A percentile compares a stretch with the other conserved stretches of the same genome.
phyloP scores from a whole-genome alignment of 2,888 invertebrate genomes.

The Pseudanteris insignis region DNA sequence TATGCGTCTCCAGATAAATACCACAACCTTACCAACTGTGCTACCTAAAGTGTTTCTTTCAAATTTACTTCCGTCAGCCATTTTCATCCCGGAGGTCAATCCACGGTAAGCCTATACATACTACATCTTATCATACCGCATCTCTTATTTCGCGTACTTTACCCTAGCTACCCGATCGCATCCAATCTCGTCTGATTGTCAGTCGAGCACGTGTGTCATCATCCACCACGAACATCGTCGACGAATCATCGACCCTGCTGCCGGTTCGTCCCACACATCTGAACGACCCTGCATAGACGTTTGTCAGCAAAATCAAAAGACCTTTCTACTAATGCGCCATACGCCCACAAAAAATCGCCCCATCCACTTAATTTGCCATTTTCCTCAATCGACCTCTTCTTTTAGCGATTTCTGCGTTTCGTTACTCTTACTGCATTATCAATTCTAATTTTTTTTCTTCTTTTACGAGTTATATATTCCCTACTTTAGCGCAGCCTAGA shows the following conservation, averaged over 20 bases:
- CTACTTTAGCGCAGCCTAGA: no score
- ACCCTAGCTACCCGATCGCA: no score
- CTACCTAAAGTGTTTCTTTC: constrained; percentile 18
- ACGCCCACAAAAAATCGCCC: no score
- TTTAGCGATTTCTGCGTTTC: background rate
- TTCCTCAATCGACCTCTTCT: background rate
- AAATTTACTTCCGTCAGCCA: constrained; percentile 39
- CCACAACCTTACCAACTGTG: constrained; percentile 3
- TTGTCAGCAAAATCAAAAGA: no score
- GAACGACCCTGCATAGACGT: no score
- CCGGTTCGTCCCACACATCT: background rate
- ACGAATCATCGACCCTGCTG: background rate
- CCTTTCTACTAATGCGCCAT: no score
- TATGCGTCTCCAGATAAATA: no score
- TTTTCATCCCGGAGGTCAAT: constrained; percentile 35
- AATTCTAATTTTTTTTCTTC: constrained; percentile 47
- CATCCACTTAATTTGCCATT: no score
- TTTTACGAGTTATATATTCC: no score
- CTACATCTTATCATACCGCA: background rate
- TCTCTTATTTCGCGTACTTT: no score
- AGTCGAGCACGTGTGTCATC: no score
- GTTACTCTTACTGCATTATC: no score
- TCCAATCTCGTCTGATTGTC: background rate
- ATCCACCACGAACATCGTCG: background rate
- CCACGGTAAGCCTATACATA: constrained; percentile 35